These are phyloP conservation scores for Perithous albicinctus DNA, from an alignment of 2,888 invertebrate genomes.

Conservation along the genomic window DNA sequence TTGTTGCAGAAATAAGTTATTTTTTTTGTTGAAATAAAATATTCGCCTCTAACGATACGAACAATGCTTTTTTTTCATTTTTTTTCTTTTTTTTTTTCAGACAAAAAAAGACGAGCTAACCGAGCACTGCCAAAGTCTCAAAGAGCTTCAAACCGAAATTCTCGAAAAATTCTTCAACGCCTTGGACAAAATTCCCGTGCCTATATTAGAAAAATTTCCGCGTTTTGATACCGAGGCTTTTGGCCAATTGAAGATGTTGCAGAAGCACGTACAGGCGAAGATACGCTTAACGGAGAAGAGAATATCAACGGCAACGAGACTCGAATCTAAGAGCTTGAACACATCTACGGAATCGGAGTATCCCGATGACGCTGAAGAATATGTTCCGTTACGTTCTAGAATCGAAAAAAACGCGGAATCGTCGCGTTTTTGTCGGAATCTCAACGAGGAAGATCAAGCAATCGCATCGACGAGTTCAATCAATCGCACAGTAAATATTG, in stretches of 20 bases:
- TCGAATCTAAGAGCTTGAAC: slow-evolving; percentile 53
- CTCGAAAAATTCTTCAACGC: slow-evolving; percentile 88
- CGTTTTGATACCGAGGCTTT: slow-evolving; percentile 87
- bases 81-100: slow-evolving; percentile 70
- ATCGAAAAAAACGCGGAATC: slow-evolving; percentile 21
- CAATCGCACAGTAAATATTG: no score
- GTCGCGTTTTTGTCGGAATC: neutral
- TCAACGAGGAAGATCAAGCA: neutral
- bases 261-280: slow-evolving; percentile 87
- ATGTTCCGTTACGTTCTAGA: slow-evolving; percentile 34
- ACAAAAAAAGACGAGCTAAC: slow-evolving; percentile 72
- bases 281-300: slow-evolving; percentile 84
- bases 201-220: slow-evolving; percentile 87
- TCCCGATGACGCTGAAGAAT: slow-evolving; percentile 58
- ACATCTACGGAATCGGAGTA: slow-evolving; percentile 53
- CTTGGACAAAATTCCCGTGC: slow-evolving; percentile 88
- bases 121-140: slow-evolving; percentile 79
- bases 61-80: no score
- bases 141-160: slow-evolving; percentile 86
- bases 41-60: neutral
- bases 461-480: slow-evolving; percentile 34
- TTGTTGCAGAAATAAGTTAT: neutral
- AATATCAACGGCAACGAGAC: slow-evolving; percentile 61
- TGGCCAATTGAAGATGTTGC: slow-evolving; percentile 86
- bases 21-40: neutral